Conservation (phyloP, 2,113 vertebrate genomes). For the Sapayoa aenigma region DNA sequence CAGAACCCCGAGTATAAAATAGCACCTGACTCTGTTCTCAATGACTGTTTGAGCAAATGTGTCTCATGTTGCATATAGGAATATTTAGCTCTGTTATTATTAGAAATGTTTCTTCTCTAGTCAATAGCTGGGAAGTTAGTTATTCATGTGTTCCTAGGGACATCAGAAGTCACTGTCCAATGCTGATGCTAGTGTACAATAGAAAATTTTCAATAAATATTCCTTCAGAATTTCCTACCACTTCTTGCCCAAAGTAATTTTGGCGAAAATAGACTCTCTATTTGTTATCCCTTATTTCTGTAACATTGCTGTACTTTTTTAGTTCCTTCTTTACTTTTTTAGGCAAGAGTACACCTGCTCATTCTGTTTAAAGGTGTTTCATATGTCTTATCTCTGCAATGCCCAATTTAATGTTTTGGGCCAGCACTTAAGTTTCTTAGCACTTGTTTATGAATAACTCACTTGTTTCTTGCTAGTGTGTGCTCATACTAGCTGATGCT, state of each 20-base stretch:
- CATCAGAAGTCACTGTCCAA: background rate
- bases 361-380: background rate
- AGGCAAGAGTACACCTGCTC: background rate
- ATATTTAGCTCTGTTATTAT: conserved; percentile 18
- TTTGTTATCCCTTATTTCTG: background rate
- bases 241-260: background rate
- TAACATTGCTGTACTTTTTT: background rate
- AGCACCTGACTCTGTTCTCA: background rate
- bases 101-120: background rate
- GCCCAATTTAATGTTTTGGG: background rate
- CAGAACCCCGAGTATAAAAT: background rate
- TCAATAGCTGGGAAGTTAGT: background rate
- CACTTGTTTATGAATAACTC: background rate
- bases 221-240: background rate
- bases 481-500: background rate
- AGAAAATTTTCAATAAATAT: background rate
- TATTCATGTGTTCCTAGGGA: background rate
- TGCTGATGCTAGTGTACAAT: background rate
- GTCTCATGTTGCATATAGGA: background rate
- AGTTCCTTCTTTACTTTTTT: background rate
- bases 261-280: background rate
- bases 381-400: background rate
- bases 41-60: background rate
- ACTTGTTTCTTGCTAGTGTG: background rate
- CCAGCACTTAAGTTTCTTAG: background rate